Conservation (phyloP, 2,888 invertebrate genomes). For the Ommatoiulus sabulosus region DNA sequence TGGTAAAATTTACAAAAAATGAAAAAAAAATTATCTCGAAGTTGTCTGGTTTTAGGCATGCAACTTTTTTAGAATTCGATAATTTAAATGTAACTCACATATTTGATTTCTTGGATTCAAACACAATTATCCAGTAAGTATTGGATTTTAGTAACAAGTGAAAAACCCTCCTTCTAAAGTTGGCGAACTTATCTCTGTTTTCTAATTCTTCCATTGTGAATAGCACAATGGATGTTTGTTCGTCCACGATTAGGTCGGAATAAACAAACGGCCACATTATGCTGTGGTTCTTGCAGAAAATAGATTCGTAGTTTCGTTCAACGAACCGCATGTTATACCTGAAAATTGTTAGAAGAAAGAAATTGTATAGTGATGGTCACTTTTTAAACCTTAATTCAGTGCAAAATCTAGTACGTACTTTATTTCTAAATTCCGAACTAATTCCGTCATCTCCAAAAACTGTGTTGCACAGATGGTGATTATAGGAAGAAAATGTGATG, state of each 20-base stretch:
- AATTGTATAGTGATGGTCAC: neutral
- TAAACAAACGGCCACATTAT: neutral
- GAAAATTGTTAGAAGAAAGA: neutral
- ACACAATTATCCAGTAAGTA: conserved; percentile 39
- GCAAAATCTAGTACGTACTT: neutral
- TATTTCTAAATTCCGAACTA: neutral
- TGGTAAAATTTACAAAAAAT: neutral
- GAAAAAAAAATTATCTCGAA: neutral
- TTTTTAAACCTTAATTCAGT: neutral
- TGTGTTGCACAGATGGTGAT: neutral
- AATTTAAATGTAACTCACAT: neutral
- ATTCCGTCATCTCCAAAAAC: neutral
- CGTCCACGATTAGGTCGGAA: conserved; percentile 51
- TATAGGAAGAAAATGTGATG: neutral
- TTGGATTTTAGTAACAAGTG: conserved; percentile 31
- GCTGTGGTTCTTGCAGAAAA: neutral
- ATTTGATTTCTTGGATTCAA: neutral
- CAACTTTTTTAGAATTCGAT: neutral
- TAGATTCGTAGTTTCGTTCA: conserved; percentile 31
- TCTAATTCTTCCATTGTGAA: neutral
- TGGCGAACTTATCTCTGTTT: neutral
- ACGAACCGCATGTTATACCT: conserved; percentile 50
- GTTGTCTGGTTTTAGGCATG: neutral
- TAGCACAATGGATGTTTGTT: conserved; percentile 13
- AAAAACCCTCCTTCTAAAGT: conserved; percentile 13